Conservation (phyloP, 2,888 invertebrate species). For the Ferdinandea cuprea region DNA sequence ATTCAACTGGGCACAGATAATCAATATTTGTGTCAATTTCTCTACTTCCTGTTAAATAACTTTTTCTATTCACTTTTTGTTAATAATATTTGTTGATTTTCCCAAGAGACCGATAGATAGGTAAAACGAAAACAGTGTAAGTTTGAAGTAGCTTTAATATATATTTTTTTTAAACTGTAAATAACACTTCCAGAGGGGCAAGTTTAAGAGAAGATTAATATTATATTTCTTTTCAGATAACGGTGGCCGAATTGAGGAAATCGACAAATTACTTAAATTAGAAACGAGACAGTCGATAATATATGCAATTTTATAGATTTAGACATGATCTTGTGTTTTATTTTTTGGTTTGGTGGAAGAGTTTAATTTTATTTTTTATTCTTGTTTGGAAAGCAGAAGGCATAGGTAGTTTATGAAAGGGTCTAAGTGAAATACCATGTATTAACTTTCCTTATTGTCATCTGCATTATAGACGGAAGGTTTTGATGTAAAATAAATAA, state of each 20-base stretch:
- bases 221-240: constrained; percentile 55
- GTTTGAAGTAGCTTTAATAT: constrained; percentile 43
- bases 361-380: no score
- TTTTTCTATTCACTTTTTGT: constrained; percentile 25
- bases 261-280: constrained; percentile 32
- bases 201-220: neutral
- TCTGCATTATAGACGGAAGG: no score
- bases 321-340: neutral
- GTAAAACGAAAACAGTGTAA: constrained; percentile 41
- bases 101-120: constrained; percentile 11
- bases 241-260: constrained; percentile 48
- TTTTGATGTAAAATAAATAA: no score
- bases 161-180: constrained; percentile 15
- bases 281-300: neutral
- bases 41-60: constrained; percentile 38
- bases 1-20: constrained; percentile 30
- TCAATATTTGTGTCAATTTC: constrained; percentile 15
- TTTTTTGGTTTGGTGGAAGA: neutral
- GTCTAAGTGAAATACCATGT: no score
- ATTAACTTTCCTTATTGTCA: no score
- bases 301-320: neutral
- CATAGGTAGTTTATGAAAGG: no score
- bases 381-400: no score
- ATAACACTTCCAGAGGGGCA: neutral
- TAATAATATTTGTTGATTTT: constrained; percentile 56